These are phyloP conservation scores for Bimastos eiseni DNA, from an alignment of 2,888 invertebrate genomes.

Conservation along the genomic window DNA sequence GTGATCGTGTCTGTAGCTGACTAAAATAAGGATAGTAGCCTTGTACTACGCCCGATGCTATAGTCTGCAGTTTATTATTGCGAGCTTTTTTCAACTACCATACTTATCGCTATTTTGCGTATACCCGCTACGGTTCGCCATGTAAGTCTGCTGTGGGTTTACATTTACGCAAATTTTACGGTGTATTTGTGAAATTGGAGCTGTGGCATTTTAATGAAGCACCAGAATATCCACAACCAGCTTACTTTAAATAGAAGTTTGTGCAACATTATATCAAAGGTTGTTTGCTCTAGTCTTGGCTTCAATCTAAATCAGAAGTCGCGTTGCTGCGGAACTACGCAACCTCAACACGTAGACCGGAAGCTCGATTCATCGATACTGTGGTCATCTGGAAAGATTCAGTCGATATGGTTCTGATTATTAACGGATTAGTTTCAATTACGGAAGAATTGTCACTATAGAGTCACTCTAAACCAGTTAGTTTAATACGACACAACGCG, in stretches of 20 bases:
- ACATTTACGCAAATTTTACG: not conserved
- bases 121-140: not conserved
- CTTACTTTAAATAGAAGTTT: not conserved
- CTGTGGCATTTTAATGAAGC: not conserved
- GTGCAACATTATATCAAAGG: not conserved
- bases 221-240: not conserved
- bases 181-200: not conserved
- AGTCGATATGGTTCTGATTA: not conserved
- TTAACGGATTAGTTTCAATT: not conserved
- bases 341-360: constrained; percentile 13
- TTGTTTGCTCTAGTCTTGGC: too few relatives aligned
- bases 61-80: not conserved
- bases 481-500: not conserved
- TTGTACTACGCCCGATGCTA: too few relatives aligned
- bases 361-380: not conserved
- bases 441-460: not conserved
- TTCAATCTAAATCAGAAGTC: not conserved
- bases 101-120: not conserved
- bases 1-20: too few relatives aligned
- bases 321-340: not conserved
- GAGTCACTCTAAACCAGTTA: constrained; percentile 13
- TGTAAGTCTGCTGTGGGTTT: not conserved
- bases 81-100: not conserved
- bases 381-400: not conserved
- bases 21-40: too few relatives aligned